Evolutionary conservation across 2,113 vertebrate species (phyloP).

Genomic region (Triplophysa dalaica): DNA sequence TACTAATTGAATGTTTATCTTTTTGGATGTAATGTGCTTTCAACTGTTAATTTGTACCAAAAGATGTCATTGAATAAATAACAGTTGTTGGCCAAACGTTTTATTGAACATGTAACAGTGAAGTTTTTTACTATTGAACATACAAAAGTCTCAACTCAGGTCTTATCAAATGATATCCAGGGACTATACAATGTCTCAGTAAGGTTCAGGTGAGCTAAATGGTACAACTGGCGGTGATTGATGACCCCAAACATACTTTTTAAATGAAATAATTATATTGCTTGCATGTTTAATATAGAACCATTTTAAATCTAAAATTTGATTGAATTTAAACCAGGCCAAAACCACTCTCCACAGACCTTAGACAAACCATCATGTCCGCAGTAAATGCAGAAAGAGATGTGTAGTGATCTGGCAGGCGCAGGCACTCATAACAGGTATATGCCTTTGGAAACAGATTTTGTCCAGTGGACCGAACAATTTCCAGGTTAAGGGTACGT

Average conservation of each 20-base stretch:
- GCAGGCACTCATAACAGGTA: neutral
- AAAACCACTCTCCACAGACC: constrained; percentile 1
- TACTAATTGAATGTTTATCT: neutral
- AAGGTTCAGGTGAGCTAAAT: no score
- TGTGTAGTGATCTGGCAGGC: constrained; percentile 5
- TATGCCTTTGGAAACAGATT: neutral
- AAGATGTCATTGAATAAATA: neutral
- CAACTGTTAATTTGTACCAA: neutral
- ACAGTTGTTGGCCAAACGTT: no score
- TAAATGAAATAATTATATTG: no score
- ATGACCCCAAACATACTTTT: no score
- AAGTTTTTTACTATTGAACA: no score
- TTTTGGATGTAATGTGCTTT: neutral
- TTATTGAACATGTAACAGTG: no score
- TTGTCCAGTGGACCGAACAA: neutral
- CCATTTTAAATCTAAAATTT: neutral
- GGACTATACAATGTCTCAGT: no score
- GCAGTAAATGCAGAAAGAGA: neutral
- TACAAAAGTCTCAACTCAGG: no score
- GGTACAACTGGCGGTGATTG: no score
- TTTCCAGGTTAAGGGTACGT: neutral
- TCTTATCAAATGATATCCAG: no score
- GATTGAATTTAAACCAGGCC: neutral
- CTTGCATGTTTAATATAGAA: no score
- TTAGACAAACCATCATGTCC: neutral